Percentiles rank a stretch among this genome's conserved stretches.
Conservation (phyloP, 1,140 invertebrate genomes). For the Chymomyza costata region DNA sequence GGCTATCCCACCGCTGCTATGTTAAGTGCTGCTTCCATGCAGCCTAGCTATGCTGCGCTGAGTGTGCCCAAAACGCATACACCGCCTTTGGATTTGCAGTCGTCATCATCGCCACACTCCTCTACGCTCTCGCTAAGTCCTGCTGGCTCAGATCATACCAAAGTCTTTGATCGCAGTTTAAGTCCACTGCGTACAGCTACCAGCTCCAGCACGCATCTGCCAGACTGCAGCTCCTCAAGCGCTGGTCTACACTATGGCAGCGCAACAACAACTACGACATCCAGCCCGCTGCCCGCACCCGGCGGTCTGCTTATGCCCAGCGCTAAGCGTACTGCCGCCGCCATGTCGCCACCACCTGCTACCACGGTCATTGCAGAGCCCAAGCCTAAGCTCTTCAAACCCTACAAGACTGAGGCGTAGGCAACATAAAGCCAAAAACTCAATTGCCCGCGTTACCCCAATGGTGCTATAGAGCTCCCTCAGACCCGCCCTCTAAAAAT, state of each 20-base stretch:
- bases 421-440: neutral
- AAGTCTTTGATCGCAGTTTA: constrained; percentile 59
- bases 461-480: too few species aligned
- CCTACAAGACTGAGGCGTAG: constrained; percentile 81
- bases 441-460: neutral
- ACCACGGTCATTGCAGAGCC: constrained; percentile 58
- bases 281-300: constrained; percentile 49
- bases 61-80: constrained; percentile 61
- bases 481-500: neutral
- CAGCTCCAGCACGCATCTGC: neutral
- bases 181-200: constrained; percentile 27
- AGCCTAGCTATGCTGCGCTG: constrained; percentile 24
- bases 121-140: constrained; percentile 71
- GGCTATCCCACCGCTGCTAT: constrained; percentile 40
- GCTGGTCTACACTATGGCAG: constrained; percentile 9
- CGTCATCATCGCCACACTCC: constrained; percentile 72
- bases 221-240: constrained; percentile 6
- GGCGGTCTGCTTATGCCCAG: constrained; percentile 55
- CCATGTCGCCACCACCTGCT: constrained; percentile 47
- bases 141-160: constrained; percentile 70
- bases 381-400: constrained; percentile 82
- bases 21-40: constrained; percentile 54
- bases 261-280: constrained; percentile 35
- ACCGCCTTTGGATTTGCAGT: constrained; percentile 70
- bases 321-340: constrained; percentile 53